Evolutionary conservation across 2,888 invertebrate species (phyloP), one percentile per base, ranked within the genome.

Genomic region (Drosophila prostipennis): DNA sequence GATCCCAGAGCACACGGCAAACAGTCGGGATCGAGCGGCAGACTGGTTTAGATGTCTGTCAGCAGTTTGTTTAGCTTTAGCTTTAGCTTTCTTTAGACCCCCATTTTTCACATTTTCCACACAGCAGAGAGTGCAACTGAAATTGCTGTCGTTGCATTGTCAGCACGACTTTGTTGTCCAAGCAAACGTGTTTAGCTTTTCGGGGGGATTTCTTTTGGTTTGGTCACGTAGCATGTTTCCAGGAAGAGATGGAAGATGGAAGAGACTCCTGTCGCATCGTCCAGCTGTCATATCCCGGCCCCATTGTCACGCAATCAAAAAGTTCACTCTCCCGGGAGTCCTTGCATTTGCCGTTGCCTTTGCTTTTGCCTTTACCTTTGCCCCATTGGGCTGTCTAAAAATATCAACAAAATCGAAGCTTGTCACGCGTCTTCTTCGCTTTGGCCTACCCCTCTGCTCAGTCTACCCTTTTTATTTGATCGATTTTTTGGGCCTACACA

Each of bases 231-330:
- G 53, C 13, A 11, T n/a, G 51, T 32, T 32, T 23, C 51, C 36
- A 45, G 64, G 23, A 16, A 11, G 23, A 56, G 37, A 40, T 26
- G 26, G 6, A 3, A 29, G 29, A 29, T 29, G 53, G 23, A 13
- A 11, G 16, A 57, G 37, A 42, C n/a, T 53, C 53, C 42, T 59
- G 70, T 68, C 36, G 39, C 14, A 61, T 67, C 60, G 67, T 67
- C 52, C 82, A 85, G 71, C 79, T 80, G 82, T 75, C 82, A 68
- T 58, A 77, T 77, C 67, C 56, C 60, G 54, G 56, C 57, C 75
- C 76, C 77, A 77, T 77, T 84, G 76, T 79, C 79, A 85, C 79
- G 79, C 77, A 84, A 79, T 75, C 69, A 60, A 34, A 26, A 11
- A 37, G n/a, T 19, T 46, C 29, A 29, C 29, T 32, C 29, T 10